Percentiles rank a stretch among this genome's conserved stretches.
Conservation (phyloP, 2,888 invertebrate genomes). For the Ormyrus thymus region DNA sequence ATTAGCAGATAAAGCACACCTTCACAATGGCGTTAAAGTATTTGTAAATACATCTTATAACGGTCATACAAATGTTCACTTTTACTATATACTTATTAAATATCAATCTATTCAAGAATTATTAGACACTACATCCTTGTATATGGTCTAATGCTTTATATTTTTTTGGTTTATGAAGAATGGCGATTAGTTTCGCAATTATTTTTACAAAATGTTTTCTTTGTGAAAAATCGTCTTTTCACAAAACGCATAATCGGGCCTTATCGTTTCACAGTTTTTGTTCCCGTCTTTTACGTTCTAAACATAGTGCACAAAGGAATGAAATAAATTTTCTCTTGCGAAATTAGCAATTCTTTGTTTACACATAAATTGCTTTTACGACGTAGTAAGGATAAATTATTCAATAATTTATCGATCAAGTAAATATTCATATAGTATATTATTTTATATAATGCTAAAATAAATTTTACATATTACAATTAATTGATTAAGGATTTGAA, state of each 20-base stretch:
- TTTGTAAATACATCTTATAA: conserved; percentile 55
- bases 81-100: conserved; percentile 47
- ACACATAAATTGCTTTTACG: conserved; percentile 25
- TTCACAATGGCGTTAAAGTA: conserved; percentile 49
- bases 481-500: background rate
- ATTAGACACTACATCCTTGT: conserved; percentile 47
- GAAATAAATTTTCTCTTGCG: conserved; percentile 48
- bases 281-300: conserved; percentile 52
- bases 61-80: conserved; percentile 55
- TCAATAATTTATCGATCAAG: conserved; percentile 45
- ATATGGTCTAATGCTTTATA: conserved; percentile 48
- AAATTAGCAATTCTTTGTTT: conserved; percentile 27
- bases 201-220: conserved; percentile 55
- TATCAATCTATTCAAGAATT: conserved; percentile 47
- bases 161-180: conserved; percentile 48
- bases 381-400: conserved; percentile 41
- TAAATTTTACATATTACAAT: conserved; percentile 7
- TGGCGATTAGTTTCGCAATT: conserved; percentile 48
- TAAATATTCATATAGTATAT: conserved; percentile 32
- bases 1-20: conserved; percentile 52
- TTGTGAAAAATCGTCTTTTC: conserved; percentile 53
- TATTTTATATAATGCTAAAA: conserved; percentile 36
- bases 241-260: conserved; percentile 38
- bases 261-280: conserved; percentile 46
- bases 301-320: conserved; percentile 49